Base-by-base conservation (phyloP, 1,140 invertebrate species). In the Helicoverpa armigera region DNA sequence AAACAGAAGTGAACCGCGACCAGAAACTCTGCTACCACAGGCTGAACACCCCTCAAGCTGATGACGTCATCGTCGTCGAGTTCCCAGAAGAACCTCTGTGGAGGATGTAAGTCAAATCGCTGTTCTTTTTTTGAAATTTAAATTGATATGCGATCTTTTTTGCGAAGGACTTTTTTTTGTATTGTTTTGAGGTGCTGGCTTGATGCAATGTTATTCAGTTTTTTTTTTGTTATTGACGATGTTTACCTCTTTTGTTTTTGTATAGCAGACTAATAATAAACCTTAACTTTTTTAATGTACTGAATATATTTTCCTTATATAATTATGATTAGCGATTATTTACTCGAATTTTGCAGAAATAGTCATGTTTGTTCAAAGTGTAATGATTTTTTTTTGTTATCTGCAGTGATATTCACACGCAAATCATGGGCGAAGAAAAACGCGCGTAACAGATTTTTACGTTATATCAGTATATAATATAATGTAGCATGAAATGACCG, bases 11-110 rank as follows among this genome's bases (percentile, higher is more conserved):
- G 79, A 98, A 98, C 91, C 95, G 97, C 89, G 97, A 99, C 95
- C 99, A 99, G 91, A 99, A 99, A 91, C 94, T 99, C 9, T 99
- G 97, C 92, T 99, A 99, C 95, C 99, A 99, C 95, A 94, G 95
- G 73, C 87, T 99, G 50, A 97, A 98, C 80, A 99, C 98, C 23
- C 95, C 97, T 16, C 99, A 99, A 91, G 96, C 96, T 3, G 96
- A 99, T 80, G 99, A 99, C 95, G 95, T 99, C 23, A 90, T 99
- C 56, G 97, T 98, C 63, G 97, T 98, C 13, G 98, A 99, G 92
- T 99, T 99, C 94, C 98, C 97, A 2, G 97, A 99, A 29, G 96
- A 99, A 90, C 98, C 99, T 4, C 96, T 98, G 51, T 98, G 98
- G 97, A 97, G 98, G 96, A 98, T 98, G 98, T 99, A 96, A 96